A percentile compares a stretch with the other conserved stretches of the same genome.
phyloP scores from a whole-genome alignment of 1,140 invertebrate species.

The Calycopis cecrops region DNA sequence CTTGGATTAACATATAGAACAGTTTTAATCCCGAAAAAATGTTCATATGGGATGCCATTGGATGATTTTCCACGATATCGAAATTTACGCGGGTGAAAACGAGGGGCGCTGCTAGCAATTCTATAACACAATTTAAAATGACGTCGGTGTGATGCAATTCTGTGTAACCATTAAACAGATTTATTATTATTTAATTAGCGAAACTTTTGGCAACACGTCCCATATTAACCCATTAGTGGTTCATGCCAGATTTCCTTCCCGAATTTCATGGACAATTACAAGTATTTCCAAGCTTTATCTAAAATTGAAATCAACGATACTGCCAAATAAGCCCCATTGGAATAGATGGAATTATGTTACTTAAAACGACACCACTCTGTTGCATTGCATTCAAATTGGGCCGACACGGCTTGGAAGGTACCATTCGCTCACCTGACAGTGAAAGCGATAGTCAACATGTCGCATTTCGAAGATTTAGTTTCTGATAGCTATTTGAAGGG shows the following conservation, averaged over 20 bases:
- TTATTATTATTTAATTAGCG: slow-evolving; percentile 21
- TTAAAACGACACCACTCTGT: neutral
- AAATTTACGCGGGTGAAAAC: too few relatives aligned
- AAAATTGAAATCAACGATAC: slow-evolving; percentile 40
- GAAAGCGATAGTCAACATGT: too few relatives aligned
- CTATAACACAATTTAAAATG: neutral
- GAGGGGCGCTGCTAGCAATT: too few relatives aligned
- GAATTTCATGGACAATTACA: slow-evolving; percentile 39
- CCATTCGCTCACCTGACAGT: too few relatives aligned
- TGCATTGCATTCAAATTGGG: neutral
- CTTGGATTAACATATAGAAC: too few relatives aligned
- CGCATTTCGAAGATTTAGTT: neutral
- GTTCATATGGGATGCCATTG: too few relatives aligned
- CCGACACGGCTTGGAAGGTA: too few relatives aligned
- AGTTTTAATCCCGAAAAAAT: too few relatives aligned
- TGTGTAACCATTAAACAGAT: slow-evolving; percentile 15
- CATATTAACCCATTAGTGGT: slow-evolving; percentile 21
- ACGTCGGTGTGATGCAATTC: neutral
- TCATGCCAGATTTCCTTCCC: slow-evolving; percentile 19
- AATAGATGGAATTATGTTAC: slow-evolving; percentile 18
- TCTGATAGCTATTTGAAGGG: too few relatives aligned
- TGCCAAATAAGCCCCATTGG: slow-evolving; percentile 31
- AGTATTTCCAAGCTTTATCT: slow-evolving; percentile 38
- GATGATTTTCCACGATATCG: too few relatives aligned
- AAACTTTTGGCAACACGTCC: slow-evolving; percentile 18